Base-by-base conservation (phyloP, 23 tunicate species). In the Styela clava region DNA sequence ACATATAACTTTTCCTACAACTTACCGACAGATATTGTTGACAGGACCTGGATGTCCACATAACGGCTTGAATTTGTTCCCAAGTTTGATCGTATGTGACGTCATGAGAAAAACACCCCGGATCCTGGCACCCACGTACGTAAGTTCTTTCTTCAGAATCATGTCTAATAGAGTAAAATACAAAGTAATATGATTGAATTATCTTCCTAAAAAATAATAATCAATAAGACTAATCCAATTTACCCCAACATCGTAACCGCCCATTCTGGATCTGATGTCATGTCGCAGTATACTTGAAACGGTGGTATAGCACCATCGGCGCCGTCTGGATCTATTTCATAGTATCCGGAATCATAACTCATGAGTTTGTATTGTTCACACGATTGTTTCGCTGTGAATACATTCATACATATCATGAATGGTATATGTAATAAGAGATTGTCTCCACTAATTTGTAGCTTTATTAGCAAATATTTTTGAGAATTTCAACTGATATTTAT, bases 281-380 rank as follows among this genome's bases (percentile, higher is more conserved):
- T 64, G 18, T 64, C 69, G 18, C 69, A 64, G 18, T 64, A 64
- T 5, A 64, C 69, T 24, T 64, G 16, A 26, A 64, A 64, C 18
- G 69, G 16, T 7, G 69, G 29, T 19, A 64, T 19, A 16, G 31
- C 69, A 24, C 31, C 31, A 3, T 64, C 69, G 18, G 69, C 7
- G 5, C 69, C 69, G 31, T 64, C 69, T 5, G 69, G 69, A 64
- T 64, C 69, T 27, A 67, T 67, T 19, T 67, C 31, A 29, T 18
- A 67, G 22, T 25, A 25, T 18, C 71, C 71, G 19, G 71, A 67
- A 18, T 67, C 71, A 12, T 44, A 44, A 5, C 12, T 44, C 56
- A 44, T 44, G 7, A 12, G 7, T 12, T 44, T 44, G 56, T 44
- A 44, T 12, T 44, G 9, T 44, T 44, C 56, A 12, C 56, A 44